A percentile compares a stretch with the other conserved stretches of the same genome.
Evolutionary conservation across 2,888 invertebrate species (phyloP).

Genomic region (Drosophila greeni): DNA sequence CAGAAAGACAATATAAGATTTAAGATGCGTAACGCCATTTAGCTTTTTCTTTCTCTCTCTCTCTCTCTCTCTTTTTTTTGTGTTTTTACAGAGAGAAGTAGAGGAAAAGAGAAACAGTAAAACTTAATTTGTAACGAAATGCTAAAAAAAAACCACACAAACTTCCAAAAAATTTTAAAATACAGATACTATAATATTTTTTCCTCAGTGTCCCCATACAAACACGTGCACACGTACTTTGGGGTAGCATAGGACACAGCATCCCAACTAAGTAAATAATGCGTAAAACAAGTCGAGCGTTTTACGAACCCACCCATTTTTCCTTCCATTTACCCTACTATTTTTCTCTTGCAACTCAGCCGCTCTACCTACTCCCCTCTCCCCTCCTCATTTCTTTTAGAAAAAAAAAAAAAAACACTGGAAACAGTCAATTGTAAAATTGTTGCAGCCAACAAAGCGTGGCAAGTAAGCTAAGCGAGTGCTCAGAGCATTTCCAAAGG

Average conservation of each 20-base stretch:
- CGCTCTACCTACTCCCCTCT: not conserved
- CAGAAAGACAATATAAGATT: no score
- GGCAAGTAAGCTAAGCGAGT: constrained; percentile 44
- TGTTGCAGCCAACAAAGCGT: constrained; percentile 61
- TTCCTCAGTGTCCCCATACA: constrained; percentile 10
- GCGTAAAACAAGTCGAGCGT: constrained; percentile 73
- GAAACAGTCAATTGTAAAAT: constrained; percentile 71
- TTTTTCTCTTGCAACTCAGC: constrained; percentile 7
- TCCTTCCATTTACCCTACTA: constrained; percentile 3
- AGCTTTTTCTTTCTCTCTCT: no score
- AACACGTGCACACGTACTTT: constrained; percentile 32
- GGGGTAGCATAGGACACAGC: constrained; percentile 40
- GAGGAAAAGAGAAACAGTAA: no score
- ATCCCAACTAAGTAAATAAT: constrained; percentile 67
- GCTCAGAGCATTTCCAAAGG: constrained; percentile 24
- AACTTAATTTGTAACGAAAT: no score
- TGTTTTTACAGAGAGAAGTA: no score
- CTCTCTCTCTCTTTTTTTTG: no score
- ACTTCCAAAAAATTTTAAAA: no score
- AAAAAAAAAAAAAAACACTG: constrained; percentile 22
- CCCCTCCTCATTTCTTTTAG: not conserved
- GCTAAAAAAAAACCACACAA: no score
- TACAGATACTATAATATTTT: not conserved
- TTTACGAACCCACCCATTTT: constrained; percentile 50
- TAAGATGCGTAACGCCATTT: no score